phyloP scores from a whole-genome alignment of 37 sponge, comb jelly and placozoan genomes.

The Halisarca cf. caerulea region DNA sequence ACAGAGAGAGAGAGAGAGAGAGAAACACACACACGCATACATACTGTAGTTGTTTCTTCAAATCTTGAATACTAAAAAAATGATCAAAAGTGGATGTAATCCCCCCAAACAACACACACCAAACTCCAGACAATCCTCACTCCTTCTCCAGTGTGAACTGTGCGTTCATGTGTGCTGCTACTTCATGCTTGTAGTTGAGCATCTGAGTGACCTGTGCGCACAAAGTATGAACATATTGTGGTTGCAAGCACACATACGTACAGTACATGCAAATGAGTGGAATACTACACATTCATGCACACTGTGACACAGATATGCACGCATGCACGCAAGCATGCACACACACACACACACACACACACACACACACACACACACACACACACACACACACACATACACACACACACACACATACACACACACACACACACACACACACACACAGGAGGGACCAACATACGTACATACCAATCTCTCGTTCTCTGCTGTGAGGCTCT shows the following conservation, averaged over 20 bases:
- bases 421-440: constrained; percentile 35
- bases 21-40: too few species aligned
- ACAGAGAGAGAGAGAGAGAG: too few species aligned
- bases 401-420: constrained; percentile 28
- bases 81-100: too few species aligned
- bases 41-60: too few species aligned
- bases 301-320: too few species aligned
- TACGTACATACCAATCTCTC: not conserved
- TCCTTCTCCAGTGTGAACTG: not conserved
- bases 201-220: not conserved
- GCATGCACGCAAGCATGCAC: not conserved
- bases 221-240: too few species aligned
- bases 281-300: too few species aligned
- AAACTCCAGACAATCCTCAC: too few species aligned
- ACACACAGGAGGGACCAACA: constrained; percentile 9
- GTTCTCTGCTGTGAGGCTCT: not conserved
- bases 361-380: constrained; percentile 20
- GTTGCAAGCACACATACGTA: too few species aligned
- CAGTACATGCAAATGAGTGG: too few species aligned
- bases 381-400: constrained; percentile 37
- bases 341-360: constrained; percentile 17
- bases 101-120: too few species aligned
- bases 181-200: not conserved
- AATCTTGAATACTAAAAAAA: too few species aligned
- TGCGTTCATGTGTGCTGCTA: not conserved